These are phyloP conservation scores for Squalus acanthias DNA, from an alignment of 2,797 vertebrate species.

Conservation along the genomic window DNA sequence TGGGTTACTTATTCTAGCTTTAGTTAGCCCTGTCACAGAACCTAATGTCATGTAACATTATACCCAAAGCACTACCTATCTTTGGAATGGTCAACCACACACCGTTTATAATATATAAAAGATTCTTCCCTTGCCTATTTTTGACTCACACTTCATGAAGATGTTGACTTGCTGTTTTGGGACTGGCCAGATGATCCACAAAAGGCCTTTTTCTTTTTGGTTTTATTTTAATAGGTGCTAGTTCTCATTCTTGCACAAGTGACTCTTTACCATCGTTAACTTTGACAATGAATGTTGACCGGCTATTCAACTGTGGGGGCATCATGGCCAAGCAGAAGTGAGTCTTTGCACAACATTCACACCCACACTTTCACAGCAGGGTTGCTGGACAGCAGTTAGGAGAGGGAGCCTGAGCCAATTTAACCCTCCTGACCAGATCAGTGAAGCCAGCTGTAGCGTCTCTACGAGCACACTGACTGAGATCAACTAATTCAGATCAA, in stretches of 20 bases:
- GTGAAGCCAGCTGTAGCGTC: background rate
- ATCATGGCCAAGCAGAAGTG: background rate
- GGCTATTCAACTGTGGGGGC: background rate
- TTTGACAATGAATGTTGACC: background rate
- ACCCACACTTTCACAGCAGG: background rate
- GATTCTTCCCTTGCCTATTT: background rate
- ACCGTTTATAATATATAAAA: background rate
- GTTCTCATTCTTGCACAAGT: background rate
- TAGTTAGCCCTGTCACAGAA: background rate
- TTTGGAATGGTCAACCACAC: background rate
- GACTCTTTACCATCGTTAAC: background rate
- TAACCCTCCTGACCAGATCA: background rate
- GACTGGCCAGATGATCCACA: background rate
- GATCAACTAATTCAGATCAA: background rate
- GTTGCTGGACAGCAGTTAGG: background rate
- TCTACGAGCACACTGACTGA: background rate
- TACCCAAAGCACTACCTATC: background rate
- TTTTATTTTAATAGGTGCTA: background rate
- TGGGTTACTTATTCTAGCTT: background rate
- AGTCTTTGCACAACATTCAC: background rate
- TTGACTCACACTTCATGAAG: background rate
- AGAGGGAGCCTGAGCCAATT: background rate
- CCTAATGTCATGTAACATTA: background rate
- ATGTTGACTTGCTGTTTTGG: background rate
- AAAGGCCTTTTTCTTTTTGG: background rate